phyloP scores from a whole-genome alignment of 2,113 vertebrate species.

The Fregetta grallaria region DNA sequence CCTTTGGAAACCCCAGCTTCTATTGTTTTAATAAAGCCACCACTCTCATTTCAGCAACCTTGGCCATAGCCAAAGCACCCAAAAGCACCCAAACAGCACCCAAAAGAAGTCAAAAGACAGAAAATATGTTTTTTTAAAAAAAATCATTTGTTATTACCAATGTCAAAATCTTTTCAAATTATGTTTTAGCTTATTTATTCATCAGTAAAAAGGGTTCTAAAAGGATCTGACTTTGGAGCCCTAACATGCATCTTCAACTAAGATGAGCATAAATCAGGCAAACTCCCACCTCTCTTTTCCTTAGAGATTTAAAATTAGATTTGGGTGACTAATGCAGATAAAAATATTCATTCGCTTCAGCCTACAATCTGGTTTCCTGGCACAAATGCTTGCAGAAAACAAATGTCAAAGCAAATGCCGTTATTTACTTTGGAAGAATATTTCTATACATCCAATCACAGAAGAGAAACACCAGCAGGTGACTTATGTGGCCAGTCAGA shows the following conservation, averaged over 20 bases:
- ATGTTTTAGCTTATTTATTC: neutral
- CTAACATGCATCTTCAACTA: conserved; percentile 49
- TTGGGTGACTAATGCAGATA: conserved; percentile 43
- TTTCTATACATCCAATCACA: neutral
- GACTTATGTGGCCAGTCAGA: conserved; percentile 15
- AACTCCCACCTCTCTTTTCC: conserved; percentile 15
- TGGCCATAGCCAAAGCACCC: neutral
- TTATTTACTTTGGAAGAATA: conserved; percentile 10
- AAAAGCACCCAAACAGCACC: neutral
- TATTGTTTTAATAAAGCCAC: neutral
- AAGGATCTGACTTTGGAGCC: neutral
- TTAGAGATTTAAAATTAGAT: conserved; percentile 42
- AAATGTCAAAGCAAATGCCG: neutral
- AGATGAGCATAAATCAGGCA: conserved; percentile 44
- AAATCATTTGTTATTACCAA: neutral
- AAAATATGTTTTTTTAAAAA: no score
- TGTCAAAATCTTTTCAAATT: neutral
- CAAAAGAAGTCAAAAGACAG: conserved; percentile 1
- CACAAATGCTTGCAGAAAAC: conserved; percentile 12
- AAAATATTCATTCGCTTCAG: conserved; percentile 34
- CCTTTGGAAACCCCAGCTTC: neutral
- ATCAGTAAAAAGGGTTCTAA: conserved; percentile 37
- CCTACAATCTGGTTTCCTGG: conserved; percentile 38
- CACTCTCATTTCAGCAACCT: neutral
- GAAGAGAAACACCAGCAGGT: neutral